Evolutionary conservation across 2,888 invertebrate genomes (phyloP), one percentile per base, ranked within the genome.

Genomic region (Leptodirus hochenwartii): DNA sequence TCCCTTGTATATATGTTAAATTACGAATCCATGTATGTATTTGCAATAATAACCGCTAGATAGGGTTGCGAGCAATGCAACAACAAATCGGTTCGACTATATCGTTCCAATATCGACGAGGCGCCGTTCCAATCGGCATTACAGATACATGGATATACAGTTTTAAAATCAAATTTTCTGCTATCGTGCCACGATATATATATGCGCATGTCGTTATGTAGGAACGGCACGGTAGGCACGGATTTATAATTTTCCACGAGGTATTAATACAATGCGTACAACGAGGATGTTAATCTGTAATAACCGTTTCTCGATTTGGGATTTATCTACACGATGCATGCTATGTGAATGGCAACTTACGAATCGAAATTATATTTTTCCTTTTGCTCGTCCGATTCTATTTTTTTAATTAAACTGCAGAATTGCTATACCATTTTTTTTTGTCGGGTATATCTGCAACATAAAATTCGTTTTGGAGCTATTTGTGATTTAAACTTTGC

Each of bases 91-190:
- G 8, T 17, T 15, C 15, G 16, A 4, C 27, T 10, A 9, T 9
- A 14, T 25, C 12, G 2, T 9, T 14, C 14, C 13, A 12, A 13
- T n/a, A 9, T 4, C 9, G 25, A 13, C 14, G 25, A 13, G 12
- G 12, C 25, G 20, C 20, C 20, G 8, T 25, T 12, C 12, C 25
- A 9, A 14, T 25, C 25, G 25, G n/a, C 25, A 8, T 33, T 33
- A 33, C 33, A 36, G 34, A 36, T n/a, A n/a, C n/a, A n/a, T n/a
- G 41, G 52, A 49, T 47, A 51, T 52, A 53, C 54, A 53, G 53
- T 54, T 56, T 56, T 56, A 55, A 56, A 56, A 56, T 56, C 54
- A 54, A 54, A 56, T 56, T 56, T 54, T 53, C 54, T 54, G 51
- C 53, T 51, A 54, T 54, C 54, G 54, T 48, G 33, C 26, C 20